Evolutionary conservation across 1,140 invertebrate genomes (phyloP).

Genomic region (Pogonus chalceus): DNA sequence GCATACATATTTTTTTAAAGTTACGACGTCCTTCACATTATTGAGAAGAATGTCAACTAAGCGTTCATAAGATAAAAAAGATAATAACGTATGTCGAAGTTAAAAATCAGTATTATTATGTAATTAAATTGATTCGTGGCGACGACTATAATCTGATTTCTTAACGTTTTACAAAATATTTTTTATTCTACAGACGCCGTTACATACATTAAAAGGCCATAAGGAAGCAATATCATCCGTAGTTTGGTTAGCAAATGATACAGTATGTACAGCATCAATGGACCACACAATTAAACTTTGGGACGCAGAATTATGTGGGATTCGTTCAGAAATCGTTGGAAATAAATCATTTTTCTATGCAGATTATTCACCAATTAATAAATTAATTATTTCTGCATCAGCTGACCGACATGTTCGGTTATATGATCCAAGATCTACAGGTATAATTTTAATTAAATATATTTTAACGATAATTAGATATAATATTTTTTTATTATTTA

Average conservation of each 20-base stretch:
- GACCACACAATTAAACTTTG: conserved; percentile 93
- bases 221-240: conserved; percentile 79
- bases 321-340: conserved; percentile 71
- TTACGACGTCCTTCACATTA: no score
- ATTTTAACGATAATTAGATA: neutral
- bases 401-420: conserved; percentile 82
- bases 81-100: no score
- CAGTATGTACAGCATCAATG: conserved; percentile 78
- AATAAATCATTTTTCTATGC: conserved; percentile 88
- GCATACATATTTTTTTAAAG: no score
- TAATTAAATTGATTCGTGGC: no score
- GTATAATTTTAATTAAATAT: conserved; percentile 45
- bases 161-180: no score
- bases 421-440: conserved; percentile 82
- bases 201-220: conserved; percentile 85
- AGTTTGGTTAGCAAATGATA: conserved; percentile 67
- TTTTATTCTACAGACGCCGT: conserved; percentile 61
- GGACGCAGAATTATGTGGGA: conserved; percentile 68
- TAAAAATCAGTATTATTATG: no score
- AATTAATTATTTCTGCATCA: conserved; percentile 71
- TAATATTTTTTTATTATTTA: conserved; percentile 7
- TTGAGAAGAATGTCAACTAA: no score
- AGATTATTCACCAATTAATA: conserved; percentile 68
- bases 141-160: no score
- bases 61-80: no score